These are phyloP conservation scores for Laticauda laticaudata DNA, from an alignment of 2,113 vertebrate species.

Conservation along the genomic window DNA sequence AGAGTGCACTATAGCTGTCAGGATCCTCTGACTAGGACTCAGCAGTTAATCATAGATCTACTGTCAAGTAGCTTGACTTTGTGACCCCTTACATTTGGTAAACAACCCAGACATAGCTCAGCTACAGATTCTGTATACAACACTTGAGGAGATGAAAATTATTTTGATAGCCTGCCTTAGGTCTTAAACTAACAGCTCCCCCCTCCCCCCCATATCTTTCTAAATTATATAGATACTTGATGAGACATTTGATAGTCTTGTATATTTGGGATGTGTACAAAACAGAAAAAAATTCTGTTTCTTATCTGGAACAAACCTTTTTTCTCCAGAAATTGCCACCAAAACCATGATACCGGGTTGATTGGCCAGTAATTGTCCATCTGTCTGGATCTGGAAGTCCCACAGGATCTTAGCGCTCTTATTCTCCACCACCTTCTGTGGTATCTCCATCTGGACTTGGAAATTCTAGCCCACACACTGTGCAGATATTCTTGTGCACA, in stretches of 20 bases:
- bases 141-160: background rate
- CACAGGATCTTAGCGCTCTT: background rate
- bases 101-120: background rate
- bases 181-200: background rate
- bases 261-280: background rate
- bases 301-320: background rate
- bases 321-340: background rate
- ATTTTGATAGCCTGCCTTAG: background rate
- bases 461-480: background rate
- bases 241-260: background rate
- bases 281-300: background rate
- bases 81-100: background rate
- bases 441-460: background rate
- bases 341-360: background rate
- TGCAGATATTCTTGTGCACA: background rate
- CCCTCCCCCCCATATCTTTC: background rate
- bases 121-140: background rate
- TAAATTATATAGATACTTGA: background rate
- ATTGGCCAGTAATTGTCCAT: too few species aligned
- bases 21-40: background rate
- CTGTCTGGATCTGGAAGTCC: too few species aligned
- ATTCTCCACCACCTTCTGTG: background rate
- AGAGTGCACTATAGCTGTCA: background rate
- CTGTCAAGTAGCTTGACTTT: background rate
- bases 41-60: background rate